phyloP scores from a whole-genome alignment of 1,140 invertebrate species.

The Pinna nobilis region DNA sequence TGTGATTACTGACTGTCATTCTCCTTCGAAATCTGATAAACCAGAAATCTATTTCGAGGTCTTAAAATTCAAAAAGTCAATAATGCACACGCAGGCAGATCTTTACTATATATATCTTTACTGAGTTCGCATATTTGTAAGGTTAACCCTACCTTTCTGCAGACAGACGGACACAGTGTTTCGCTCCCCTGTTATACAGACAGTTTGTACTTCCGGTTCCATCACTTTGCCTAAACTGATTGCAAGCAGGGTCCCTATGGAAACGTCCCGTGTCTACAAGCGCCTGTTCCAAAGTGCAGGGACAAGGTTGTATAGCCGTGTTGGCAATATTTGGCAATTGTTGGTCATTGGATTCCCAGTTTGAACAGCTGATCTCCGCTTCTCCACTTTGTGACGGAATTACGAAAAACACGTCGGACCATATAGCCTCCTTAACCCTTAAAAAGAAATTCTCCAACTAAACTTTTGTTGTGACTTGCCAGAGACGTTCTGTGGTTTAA shows the following conservation, averaged over 20 bases:
- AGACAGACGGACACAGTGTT: constrained; percentile 10
- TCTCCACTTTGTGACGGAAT: not conserved
- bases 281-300: constrained; percentile 26
- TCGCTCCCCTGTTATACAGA: not conserved
- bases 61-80: no score
- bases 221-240: not conserved
- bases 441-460: not conserved
- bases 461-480: no score
- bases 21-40: no score
- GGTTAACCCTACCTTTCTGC: constrained; percentile 1
- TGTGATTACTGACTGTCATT: no score
- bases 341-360: constrained; percentile 12
- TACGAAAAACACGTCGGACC: constrained; percentile 22
- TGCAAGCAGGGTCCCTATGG: constrained; percentile 26
- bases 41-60: no score
- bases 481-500: no score
- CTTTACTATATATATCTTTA: no score
- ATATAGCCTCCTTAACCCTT: not conserved
- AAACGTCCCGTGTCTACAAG: constrained; percentile 23
- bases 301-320: constrained; percentile 14
- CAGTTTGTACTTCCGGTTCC: constrained; percentile 7
- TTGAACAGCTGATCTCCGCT: not conserved
- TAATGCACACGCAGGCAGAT: no score
- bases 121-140: no score
- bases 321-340: not conserved